Evolutionary conservation across 1,140 invertebrate species (phyloP), one percentile per base, ranked within the genome.

Genomic region (Stenopsyche tienmushanensis): DNA sequence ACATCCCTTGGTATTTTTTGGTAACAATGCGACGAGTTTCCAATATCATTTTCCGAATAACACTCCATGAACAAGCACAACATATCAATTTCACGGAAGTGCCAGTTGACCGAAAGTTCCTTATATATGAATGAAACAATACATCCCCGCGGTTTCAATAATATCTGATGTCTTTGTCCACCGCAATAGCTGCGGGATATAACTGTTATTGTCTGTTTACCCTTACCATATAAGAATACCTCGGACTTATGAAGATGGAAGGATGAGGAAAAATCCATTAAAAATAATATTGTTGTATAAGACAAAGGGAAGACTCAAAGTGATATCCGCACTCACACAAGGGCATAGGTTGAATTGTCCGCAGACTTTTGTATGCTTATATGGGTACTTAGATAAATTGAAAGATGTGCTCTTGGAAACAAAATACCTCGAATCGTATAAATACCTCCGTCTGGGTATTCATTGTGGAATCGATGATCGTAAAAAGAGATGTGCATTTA

Each of bases 161-260:
- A 60, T 60, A 60, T 60, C 57, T 41, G 24, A 60, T 60, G 44
- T 60, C 57, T 60, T 60, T 60, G 57, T 47, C 24, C 18, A 24
- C 23, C 42, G 57, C 57, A 42, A 24, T 60, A 29, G 57, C 57
- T 44, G 57, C 57, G 44, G 57, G 57, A 45, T 60, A 60, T 60
- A 47, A 60, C 57, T 47, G 57, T 60, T 60, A 60, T 60, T 60
- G 57, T 60, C 57, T 60, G 57, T 60, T 60, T 45, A 47, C 42
- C 41, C 42, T 20, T 44, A 24, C 15, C 20, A 60, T 24, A 60
- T 44, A 60, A 25, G 29, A 47, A 47, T 15, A n/a, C n/a, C n/a
- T n/a, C n/a, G n/a, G n/a, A n/a, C n/a, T n/a, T n/a, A n/a, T n/a
- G 54, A 42, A 44, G 54, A 44, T n/a, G n/a, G n/a, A 44, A 44